Conservation (phyloP, 1,140 invertebrate genomes). For the Heliconius himera region DNA sequence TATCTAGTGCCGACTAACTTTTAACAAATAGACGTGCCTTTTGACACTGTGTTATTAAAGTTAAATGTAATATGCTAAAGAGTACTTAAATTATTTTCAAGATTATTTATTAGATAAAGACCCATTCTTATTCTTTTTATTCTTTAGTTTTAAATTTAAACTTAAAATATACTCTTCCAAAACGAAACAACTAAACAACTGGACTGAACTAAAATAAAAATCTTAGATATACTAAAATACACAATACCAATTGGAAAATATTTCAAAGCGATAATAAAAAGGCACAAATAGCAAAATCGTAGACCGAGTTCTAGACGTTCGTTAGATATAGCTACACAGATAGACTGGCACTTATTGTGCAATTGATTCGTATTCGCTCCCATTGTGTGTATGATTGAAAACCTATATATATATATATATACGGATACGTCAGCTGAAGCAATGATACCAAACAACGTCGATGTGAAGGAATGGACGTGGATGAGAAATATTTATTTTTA, state of each 20-base stretch:
- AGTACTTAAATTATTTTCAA: neutral
- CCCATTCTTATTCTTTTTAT: no score
- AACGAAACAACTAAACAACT: no score
- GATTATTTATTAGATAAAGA: neutral
- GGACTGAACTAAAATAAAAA: no score
- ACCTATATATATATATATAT: neutral
- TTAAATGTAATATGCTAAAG: neutral
- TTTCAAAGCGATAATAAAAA: constrained; percentile 4
- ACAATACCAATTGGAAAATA: neutral
- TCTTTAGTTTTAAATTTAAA: no score
- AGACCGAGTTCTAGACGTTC: constrained; percentile 2
- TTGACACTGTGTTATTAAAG: neutral
- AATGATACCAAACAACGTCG: neutral
- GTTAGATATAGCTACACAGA: neutral
- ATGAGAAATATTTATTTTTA: neutral
- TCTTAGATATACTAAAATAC: neutral
- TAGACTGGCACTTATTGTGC: constrained; percentile 4
- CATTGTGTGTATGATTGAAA: neutral
- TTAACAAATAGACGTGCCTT: constrained; percentile 1
- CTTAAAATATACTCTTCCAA: no score
- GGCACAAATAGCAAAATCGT: neutral
- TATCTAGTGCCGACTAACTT: neutral
- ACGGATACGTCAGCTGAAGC: neutral
- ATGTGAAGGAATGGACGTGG: neutral
- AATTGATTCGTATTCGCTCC: constrained; percentile 1